phyloP scores from a whole-genome alignment of 2,797 vertebrate species.

The Eulemur rubriventer region DNA sequence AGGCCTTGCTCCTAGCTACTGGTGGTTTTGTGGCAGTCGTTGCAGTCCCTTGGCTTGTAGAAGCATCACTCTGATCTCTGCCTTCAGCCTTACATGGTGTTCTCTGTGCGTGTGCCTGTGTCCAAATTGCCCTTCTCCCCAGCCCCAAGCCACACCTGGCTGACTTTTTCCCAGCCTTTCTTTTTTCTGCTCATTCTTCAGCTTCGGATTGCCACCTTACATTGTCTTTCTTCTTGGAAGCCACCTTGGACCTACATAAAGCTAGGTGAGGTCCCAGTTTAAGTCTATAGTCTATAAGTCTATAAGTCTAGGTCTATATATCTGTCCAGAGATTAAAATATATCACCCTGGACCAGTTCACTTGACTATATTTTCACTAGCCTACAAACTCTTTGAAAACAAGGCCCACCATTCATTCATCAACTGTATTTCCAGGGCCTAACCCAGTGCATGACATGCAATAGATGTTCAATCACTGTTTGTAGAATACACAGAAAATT shows the following conservation, averaged over 20 bases:
- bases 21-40: neutral
- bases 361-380: neutral
- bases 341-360: neutral
- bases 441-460: no score
- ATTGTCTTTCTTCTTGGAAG: neutral
- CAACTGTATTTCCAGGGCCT: neutral
- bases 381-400: neutral
- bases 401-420: neutral
- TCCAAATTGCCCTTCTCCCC: no score
- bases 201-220: neutral
- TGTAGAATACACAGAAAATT: neutral
- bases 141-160: accelerated
- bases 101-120: accelerated
- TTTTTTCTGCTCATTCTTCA: neutral
- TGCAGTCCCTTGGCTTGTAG: neutral
- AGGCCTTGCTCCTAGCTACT: neutral
- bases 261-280: neutral
- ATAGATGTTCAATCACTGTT: neutral
- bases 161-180: neutral
- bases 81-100: no score
- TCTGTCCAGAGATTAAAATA: neutral
- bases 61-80: neutral
- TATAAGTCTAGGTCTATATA: no score
- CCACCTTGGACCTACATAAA: neutral
- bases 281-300: no score